phyloP scores from a whole-genome alignment of 2,797 vertebrate genomes.

The Melanotaenia boesemani region DNA sequence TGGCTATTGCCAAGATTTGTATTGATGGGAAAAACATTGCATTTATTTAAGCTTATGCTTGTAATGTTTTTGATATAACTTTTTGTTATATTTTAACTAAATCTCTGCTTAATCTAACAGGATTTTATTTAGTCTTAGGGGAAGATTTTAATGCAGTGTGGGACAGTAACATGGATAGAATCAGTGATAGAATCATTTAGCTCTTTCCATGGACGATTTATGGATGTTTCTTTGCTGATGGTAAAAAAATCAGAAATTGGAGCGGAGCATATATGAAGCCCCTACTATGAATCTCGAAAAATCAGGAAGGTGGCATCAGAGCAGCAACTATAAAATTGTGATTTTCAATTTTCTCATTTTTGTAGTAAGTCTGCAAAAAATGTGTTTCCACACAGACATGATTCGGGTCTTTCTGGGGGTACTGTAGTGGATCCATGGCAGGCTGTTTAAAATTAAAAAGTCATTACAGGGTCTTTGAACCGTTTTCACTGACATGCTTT shows the following conservation, averaged over 20 bases:
- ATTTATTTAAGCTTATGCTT: no score
- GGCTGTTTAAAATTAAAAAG: neutral
- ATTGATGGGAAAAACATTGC: no score
- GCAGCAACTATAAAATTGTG: neutral
- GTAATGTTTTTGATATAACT: no score
- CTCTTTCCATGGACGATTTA: neutral
- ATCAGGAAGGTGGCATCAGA: neutral
- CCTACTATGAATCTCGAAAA: neutral
- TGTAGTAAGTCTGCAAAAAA: neutral
- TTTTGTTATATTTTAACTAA: no score
- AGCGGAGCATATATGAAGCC: neutral
- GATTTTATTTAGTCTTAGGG: no score
- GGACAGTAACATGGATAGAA: no score
- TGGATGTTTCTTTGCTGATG: neutral
- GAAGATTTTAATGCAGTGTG: no score
- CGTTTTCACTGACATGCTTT: conserved; percentile 1
- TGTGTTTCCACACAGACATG: neutral
- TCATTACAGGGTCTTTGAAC: conserved; percentile 8
- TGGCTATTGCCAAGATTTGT: no score
- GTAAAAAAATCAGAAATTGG: neutral
- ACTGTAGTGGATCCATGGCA: neutral
- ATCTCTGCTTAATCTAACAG: no score
- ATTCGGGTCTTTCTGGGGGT: neutral
- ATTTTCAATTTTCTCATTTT: neutral
- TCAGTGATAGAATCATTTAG: no score